Percentiles rank a stretch among this genome's conserved stretches.
phyloP scores from a whole-genome alignment of 2,113 vertebrate genomes.

The Butastur rufipennis region DNA sequence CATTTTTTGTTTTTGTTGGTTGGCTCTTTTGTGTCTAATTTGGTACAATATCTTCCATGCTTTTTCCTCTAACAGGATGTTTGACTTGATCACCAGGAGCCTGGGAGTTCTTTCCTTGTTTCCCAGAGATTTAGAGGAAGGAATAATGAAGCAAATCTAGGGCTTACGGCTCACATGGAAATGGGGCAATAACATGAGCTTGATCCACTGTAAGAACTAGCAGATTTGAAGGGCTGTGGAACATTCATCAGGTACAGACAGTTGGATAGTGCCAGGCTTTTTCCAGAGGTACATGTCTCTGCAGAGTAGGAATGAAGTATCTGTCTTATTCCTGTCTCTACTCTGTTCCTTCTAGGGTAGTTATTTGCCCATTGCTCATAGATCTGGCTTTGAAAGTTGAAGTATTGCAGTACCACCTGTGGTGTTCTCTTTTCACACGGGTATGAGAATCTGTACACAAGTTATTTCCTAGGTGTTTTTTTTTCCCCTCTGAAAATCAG shows the following conservation, averaged over 20 bases:
- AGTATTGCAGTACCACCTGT: not conserved
- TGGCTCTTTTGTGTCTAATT: not conserved
- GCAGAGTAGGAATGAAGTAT: not conserved
- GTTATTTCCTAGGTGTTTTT: not conserved
- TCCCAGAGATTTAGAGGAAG: not conserved
- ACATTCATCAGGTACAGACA: not conserved
- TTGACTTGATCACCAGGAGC: not conserved
- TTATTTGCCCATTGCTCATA: not conserved
- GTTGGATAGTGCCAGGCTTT: not conserved
- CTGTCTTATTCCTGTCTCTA: not conserved
- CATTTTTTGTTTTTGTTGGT: not conserved
- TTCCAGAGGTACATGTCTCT: not conserved
- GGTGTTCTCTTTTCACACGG: not conserved
- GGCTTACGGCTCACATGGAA: not conserved
- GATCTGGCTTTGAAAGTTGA: not conserved
- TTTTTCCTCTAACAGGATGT: not conserved
- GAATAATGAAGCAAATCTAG: not conserved
- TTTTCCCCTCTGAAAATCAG: not conserved
- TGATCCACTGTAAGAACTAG: not conserved
- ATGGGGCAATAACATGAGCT: not conserved
- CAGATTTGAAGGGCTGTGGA: not conserved
- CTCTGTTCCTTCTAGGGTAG: not conserved
- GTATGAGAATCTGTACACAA: not conserved
- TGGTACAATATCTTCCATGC: not conserved
- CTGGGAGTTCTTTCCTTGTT: not conserved